phyloP scores from a whole-genome alignment of 1,140 invertebrate genomes.

The Anthonomus grandis region DNA sequence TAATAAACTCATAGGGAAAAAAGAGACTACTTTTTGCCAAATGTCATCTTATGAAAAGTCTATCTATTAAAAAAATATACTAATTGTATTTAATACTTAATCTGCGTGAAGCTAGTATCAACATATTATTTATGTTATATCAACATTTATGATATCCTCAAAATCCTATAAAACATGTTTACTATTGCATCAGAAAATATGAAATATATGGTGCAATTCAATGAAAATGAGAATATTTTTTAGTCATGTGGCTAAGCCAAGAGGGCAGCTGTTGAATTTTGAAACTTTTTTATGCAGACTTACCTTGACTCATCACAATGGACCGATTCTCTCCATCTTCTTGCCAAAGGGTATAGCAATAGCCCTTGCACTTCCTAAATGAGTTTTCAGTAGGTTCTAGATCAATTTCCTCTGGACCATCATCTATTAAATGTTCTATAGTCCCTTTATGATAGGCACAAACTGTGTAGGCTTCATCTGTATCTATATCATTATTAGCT shows the following conservation, averaged over 20 bases:
- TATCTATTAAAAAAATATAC: no score
- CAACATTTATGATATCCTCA: no score
- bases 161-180: no score
- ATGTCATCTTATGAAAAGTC: no score
- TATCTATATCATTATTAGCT: background rate
- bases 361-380: slow-evolving; percentile 29
- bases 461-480: slow-evolving; percentile 1
- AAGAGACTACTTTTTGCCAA: no score
- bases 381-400: slow-evolving; percentile 9
- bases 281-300: background rate
- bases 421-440: slow-evolving; percentile 38
- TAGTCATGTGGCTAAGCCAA: background rate
- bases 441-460: slow-evolving; percentile 34
- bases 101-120: background rate
- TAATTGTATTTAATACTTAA: no score
- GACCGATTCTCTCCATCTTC: slow-evolving; percentile 40
- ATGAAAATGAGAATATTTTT: background rate
- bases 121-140: no score
- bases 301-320: slow-evolving; percentile 46
- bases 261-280: background rate
- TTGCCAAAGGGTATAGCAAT: slow-evolving; percentile 46
- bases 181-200: no score
- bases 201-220: background rate
- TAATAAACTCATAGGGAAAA: no score
- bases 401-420: slow-evolving; percentile 27